phyloP scores from a whole-genome alignment of 1,140 invertebrate genomes.

The Drosophila chauvacae region DNA sequence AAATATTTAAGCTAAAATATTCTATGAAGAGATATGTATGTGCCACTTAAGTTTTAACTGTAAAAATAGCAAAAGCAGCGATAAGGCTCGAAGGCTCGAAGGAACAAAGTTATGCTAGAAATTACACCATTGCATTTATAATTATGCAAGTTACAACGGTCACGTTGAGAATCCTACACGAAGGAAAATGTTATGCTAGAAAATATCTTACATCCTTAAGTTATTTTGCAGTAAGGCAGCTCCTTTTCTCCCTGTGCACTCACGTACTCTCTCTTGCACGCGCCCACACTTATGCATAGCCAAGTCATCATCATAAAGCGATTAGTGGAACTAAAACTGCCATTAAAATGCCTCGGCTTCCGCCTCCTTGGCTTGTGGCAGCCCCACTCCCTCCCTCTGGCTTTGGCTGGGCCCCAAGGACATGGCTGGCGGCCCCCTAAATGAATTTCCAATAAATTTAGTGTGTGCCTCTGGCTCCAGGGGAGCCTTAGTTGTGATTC shows the following conservation, averaged over 20 bases:
- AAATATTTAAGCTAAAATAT: background rate
- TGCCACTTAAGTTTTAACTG: too few species aligned
- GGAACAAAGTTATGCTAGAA: too few species aligned
- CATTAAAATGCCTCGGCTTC: conserved; percentile 69
- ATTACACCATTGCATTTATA: too few species aligned
- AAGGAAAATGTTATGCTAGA: too few species aligned
- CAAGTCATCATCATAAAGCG: conserved; percentile 77
- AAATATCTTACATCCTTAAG: background rate
- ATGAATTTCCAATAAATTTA: conserved; percentile 59
- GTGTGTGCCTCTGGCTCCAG: background rate
- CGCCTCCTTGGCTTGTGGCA: background rate
- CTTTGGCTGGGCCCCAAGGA: conserved; percentile 22
- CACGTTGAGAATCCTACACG: background rate
- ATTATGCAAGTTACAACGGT: too few species aligned
- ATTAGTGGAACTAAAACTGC: conserved; percentile 76
- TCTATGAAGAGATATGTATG: background rate
- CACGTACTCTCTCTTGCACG: conserved; percentile 19
- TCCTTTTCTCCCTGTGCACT: background rate
- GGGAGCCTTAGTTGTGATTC: background rate
- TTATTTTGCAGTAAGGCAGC: too few species aligned
- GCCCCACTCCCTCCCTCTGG: too few species aligned
- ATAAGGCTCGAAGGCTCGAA: too few species aligned
- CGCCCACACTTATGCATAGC: conserved; percentile 26
- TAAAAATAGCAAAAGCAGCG: too few species aligned
- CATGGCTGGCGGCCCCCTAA: conserved; percentile 22